These are phyloP conservation scores for Dryas iulia DNA, from an alignment of 1,140 invertebrate species.

Conservation along the genomic window DNA sequence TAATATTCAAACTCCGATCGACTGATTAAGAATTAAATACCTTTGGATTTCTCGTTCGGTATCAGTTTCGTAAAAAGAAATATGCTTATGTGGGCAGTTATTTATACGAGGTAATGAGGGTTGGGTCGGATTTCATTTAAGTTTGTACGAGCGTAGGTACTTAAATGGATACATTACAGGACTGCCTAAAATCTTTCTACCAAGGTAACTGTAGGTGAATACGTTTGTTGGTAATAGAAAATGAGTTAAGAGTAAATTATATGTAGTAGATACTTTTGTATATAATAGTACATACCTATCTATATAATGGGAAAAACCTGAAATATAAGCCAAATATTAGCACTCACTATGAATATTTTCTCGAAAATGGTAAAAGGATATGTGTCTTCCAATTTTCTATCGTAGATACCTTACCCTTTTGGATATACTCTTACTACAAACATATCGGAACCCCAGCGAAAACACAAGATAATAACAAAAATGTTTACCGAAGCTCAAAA, in stretches of 20 bases:
- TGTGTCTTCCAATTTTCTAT: conserved; percentile 23
- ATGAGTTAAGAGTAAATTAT: too few relatives aligned
- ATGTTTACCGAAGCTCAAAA: conserved; percentile 71
- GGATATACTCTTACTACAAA: conserved; percentile 11
- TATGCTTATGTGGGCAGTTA: conserved; percentile 37
- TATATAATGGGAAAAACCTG: too few relatives aligned
- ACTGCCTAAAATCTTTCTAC: background rate
- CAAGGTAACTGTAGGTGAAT: background rate
- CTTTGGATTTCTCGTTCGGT: conserved; percentile 38
- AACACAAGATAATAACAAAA: conserved; percentile 58
- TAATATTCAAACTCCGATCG: conserved; percentile 44
- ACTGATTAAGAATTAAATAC: conserved; percentile 66
- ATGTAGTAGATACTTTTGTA: too few relatives aligned
- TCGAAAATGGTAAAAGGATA: conserved; percentile 15
- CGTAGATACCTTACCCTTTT: conserved; percentile 9
- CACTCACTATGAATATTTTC: background rate
- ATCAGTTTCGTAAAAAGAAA: conserved; percentile 34
- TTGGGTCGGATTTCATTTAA: conserved; percentile 35
- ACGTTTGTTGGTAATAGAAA: background rate
- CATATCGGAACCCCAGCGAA: conserved; percentile 24
- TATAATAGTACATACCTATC: too few relatives aligned
- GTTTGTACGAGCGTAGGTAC: conserved; percentile 8
- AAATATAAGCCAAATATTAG: background rate
- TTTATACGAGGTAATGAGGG: conserved; percentile 39
- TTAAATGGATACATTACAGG: conserved; percentile 11